Conservation (phyloP, 2,113 vertebrate genomes). For the Probosciger aterrimus region DNA sequence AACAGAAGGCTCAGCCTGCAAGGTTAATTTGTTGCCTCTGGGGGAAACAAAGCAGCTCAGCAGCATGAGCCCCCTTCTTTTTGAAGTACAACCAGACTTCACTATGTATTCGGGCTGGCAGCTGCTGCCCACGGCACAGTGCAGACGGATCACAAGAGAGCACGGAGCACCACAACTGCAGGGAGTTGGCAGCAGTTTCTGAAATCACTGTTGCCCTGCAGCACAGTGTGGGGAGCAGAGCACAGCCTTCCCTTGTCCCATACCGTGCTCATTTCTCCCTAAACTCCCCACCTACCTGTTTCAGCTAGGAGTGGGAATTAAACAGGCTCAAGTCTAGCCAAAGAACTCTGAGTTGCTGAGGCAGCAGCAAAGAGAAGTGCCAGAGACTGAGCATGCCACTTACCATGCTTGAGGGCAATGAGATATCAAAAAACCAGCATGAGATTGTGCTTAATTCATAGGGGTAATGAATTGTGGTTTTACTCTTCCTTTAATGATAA, state of each 20-base stretch:
- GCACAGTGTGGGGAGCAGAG: background rate
- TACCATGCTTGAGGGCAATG: background rate
- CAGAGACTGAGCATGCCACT: background rate
- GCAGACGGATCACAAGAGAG: background rate
- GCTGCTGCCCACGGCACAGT: background rate
- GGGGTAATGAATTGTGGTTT: background rate
- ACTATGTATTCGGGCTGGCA: background rate
- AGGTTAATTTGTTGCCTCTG: background rate
- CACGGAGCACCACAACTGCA: background rate
- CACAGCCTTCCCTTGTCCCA: fast-evolving
- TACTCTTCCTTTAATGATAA: background rate
- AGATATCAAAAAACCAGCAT: background rate
- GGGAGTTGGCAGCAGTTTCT: background rate
- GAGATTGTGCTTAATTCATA: background rate
- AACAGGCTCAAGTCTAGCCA: background rate
- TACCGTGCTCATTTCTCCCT: fast-evolving
- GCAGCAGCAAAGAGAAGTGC: background rate
- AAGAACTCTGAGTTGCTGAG: background rate
- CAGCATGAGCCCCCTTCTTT: background rate
- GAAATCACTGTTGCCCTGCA: background rate
- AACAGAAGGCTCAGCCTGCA: background rate
- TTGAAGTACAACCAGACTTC: background rate
- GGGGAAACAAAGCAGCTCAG: background rate
- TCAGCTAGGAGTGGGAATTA: background rate
- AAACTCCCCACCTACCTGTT: background rate